These are phyloP conservation scores for Sebastes iracundus DNA, from an alignment of 2,797 vertebrate species.

Conservation along the genomic window DNA sequence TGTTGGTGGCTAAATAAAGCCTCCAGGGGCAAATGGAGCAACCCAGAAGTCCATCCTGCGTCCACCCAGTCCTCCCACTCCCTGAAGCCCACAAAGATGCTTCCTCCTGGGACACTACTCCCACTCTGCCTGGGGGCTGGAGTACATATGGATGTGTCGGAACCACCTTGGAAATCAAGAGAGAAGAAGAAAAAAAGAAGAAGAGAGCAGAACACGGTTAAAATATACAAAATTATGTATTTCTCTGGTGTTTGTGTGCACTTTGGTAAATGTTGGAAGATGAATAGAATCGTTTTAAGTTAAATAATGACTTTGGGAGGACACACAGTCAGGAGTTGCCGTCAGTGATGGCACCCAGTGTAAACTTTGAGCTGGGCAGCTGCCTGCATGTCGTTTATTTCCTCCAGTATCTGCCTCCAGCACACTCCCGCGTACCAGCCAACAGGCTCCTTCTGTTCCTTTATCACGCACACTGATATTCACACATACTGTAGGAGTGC, in stretches of 20 bases:
- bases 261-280: slow-evolving; percentile 31
- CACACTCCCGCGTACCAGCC: slow-evolving; percentile 67
- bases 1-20: slow-evolving; percentile 45
- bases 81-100: slow-evolving; percentile 20
- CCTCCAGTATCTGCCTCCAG: slow-evolving; percentile 76
- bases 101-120: slow-evolving; percentile 49
- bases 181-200: not conserved
- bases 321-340: slow-evolving; percentile 56
- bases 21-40: slow-evolving; percentile 32
- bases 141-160: slow-evolving; percentile 40
- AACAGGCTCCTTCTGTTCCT: slow-evolving; percentile 78
- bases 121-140: slow-evolving; percentile 47
- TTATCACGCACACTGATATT: slow-evolving; percentile 70
- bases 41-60: slow-evolving; percentile 16
- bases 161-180: slow-evolving; percentile 4
- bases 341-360: slow-evolving; percentile 62
- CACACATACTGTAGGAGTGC: slow-evolving; percentile 54
- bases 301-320: slow-evolving; percentile 64
- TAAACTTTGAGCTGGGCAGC: slow-evolving; percentile 67
- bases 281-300: slow-evolving; percentile 40
- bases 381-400: slow-evolving; percentile 68
- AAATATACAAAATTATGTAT: not conserved
- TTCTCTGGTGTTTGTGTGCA: not conserved
- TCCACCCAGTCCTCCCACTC: slow-evolving; percentile 31
- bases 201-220: not conserved